Percentiles rank a stretch among this genome's conserved stretches.
Conservation (phyloP, 2,113 vertebrate species). For the Ceratotherium simum region DNA sequence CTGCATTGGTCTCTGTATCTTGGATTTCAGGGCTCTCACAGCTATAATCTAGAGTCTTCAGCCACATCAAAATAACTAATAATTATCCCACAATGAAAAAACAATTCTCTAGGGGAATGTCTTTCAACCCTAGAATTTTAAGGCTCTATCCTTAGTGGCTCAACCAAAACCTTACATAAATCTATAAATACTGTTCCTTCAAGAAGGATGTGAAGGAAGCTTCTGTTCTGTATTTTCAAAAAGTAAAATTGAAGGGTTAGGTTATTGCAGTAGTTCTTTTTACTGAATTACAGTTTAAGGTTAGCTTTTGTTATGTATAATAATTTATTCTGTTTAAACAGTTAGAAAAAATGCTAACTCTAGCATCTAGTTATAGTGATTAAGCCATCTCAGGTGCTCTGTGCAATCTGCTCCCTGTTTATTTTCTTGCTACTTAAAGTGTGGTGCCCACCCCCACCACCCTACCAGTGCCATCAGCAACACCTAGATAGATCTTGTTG, state of each 20-base stretch:
- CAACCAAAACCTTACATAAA: background rate
- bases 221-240: background rate
- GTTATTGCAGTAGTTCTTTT: background rate
- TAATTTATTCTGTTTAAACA: background rate
- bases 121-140: background rate
- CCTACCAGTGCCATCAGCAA: no score
- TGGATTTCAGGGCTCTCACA: background rate
- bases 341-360: background rate
- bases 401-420: no score
- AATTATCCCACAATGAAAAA: background rate
- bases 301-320: background rate
- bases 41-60: background rate
- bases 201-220: background rate
- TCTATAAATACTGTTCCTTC: background rate
- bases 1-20: background rate
- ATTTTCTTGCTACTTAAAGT: background rate
- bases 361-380: background rate
- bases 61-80: background rate
- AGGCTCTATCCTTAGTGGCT: background rate
- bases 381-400: background rate
- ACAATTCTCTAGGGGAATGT: background rate
- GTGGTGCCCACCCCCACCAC: accelerated
- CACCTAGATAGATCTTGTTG: no score
- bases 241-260: background rate
- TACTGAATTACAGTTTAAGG: background rate